Percentiles rank a stretch among this genome's conserved stretches.
Evolutionary conservation across 2,888 invertebrate species (phyloP).

Genomic region (Drosophila yooni): DNA sequence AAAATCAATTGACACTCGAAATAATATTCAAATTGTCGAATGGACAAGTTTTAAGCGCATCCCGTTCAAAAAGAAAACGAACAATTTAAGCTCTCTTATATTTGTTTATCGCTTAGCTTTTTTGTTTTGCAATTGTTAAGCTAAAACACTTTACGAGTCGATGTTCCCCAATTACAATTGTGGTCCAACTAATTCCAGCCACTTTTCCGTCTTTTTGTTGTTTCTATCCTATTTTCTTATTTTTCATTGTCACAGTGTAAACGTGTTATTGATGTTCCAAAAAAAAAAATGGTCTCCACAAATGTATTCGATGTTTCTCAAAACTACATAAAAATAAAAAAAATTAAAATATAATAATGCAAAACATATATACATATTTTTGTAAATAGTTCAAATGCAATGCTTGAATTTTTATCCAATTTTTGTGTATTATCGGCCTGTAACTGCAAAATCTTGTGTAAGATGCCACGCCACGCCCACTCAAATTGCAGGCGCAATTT

Average conservation of each 20-base stretch:
- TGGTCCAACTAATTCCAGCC: constrained; percentile 40
- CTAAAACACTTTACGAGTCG: constrained; percentile 52
- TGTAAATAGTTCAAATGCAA: constrained; percentile 73
- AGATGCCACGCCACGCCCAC: constrained; percentile 40
- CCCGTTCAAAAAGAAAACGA: neutral
- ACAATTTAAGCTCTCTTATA: neutral
- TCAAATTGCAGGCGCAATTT: constrained; percentile 33
- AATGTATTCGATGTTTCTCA: constrained; percentile 72
- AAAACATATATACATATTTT: constrained; percentile 62
- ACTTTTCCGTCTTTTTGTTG: constrained; percentile 20
- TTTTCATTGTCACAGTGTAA: constrained; percentile 32
- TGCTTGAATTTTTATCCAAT: constrained; percentile 71
- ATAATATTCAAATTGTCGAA: constrained; percentile 27
- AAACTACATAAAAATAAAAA: constrained; percentile 32
- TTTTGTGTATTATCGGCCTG: constrained; percentile 58
- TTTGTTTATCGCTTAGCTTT: constrained; percentile 48
- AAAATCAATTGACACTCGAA: constrained; percentile 38
- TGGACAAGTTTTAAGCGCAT: constrained; percentile 27
- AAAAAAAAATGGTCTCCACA: constrained; percentile 48
- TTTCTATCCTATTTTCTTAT: neutral
- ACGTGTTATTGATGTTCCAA: constrained; percentile 61
- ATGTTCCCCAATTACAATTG: constrained; percentile 25
- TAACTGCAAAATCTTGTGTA: constrained; percentile 51
- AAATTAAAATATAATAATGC: constrained; percentile 27
- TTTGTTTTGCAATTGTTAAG: constrained; percentile 75